phyloP scores from a whole-genome alignment of 2,797 vertebrate genomes.

The Menidia menidia region DNA sequence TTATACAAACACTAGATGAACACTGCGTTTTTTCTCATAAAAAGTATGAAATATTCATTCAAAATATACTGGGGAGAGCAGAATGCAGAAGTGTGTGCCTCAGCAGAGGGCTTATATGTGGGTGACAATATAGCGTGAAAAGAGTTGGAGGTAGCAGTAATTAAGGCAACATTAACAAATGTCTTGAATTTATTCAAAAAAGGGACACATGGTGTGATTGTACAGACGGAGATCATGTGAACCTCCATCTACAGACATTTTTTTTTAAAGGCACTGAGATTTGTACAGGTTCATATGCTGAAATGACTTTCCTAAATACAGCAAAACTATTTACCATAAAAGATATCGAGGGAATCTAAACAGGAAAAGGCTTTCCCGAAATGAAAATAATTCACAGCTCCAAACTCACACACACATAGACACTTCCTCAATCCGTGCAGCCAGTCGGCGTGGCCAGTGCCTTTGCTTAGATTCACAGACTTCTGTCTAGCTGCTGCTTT shows the following conservation, averaged over 20 bases:
- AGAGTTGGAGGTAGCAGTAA: constrained; percentile 52
- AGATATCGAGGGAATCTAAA: constrained; percentile 29
- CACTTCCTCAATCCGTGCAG: constrained; percentile 17
- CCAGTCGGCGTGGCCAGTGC: constrained; percentile 34
- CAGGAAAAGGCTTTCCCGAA: constrained; percentile 13
- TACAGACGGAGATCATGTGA: constrained; percentile 2
- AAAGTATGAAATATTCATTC: constrained; percentile 44
- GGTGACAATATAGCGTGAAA: constrained; percentile 58
- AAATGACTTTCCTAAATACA: constrained; percentile 24
- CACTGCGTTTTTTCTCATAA: constrained; percentile 18
- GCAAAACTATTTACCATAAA: constrained; percentile 17
- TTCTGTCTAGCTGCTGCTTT: constrained; percentile 61
- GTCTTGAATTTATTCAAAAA: constrained; percentile 34
- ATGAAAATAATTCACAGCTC: constrained; percentile 11
- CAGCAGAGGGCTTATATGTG: constrained; percentile 48
- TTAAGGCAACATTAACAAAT: constrained; percentile 38
- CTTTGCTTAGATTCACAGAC: constrained; percentile 60
- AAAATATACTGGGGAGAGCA: constrained; percentile 19
- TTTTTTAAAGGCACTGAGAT: not conserved
- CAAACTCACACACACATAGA: constrained; percentile 28
- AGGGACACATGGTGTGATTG: constrained; percentile 29
- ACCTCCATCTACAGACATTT: not conserved
- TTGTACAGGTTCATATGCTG: constrained; percentile 13
- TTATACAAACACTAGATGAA: constrained; percentile 11
- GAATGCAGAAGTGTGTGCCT: constrained; percentile 38